A percentile compares a stretch with the other conserved stretches of the same genome.
Conservation (phyloP, 2,797 vertebrate genomes). For the Enteromius viviparus region DNA sequence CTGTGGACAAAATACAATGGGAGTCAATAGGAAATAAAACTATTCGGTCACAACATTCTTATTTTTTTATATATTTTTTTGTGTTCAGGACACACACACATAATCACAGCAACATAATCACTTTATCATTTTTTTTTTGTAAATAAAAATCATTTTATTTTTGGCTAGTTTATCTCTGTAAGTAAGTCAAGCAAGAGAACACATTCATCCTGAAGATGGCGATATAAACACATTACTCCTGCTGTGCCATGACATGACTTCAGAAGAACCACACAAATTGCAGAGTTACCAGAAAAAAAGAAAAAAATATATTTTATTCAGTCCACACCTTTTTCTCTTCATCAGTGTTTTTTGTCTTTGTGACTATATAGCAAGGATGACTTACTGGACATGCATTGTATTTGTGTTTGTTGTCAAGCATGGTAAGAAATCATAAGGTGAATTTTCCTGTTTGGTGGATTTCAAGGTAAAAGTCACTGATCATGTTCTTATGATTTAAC, state of each 20-base stretch:
- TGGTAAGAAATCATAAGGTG: background rate
- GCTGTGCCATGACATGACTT: background rate
- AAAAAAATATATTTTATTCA: background rate
- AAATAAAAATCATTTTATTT: too few relatives aligned
- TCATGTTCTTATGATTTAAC: background rate
- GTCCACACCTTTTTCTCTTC: background rate
- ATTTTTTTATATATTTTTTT: background rate
- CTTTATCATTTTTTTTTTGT: too few relatives aligned
- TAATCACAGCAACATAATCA: too few relatives aligned
- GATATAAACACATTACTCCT: background rate
- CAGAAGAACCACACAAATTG: background rate
- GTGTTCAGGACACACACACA: background rate
- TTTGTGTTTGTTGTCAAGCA: background rate
- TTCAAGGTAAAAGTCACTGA: background rate
- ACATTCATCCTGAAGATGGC: constrained; percentile 1
- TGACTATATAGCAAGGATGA: background rate
- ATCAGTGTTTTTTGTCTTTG: background rate
- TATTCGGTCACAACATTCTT: background rate
- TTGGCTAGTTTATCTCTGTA: too few relatives aligned
- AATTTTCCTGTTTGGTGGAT: background rate
- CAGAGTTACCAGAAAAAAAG: background rate
- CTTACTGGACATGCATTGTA: background rate
- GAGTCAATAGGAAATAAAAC: background rate
- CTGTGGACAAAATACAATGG: background rate
- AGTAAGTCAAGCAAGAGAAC: background rate